Evolutionary conservation across 2,888 invertebrate genomes (phyloP), one percentile per base, ranked within the genome.

Genomic region (Papilio gigon): DNA sequence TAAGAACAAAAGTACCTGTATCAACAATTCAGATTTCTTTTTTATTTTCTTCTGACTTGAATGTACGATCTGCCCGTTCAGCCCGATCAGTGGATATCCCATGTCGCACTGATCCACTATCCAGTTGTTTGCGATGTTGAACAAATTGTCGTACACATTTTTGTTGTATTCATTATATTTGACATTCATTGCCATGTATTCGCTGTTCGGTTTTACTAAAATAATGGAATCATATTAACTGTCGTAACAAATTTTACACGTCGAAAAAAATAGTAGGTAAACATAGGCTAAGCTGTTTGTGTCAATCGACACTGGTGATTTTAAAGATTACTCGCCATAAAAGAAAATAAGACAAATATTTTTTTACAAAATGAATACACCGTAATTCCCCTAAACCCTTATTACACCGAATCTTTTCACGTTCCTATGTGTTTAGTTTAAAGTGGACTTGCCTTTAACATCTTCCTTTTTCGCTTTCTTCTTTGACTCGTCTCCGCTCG

Each of bases 121-220:
- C 91, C 91, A 92, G 73, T 92, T 92, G 72, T 86, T 88, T 14
- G 90, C 87, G 37, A 89, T 84, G 70, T 83, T 85, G 22, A 90
- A 73, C 4, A 92, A 80, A 71, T 65, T 80, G 4, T 92, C 91
- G 64, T 84, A 88, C 4, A 81, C 83, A 62, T 76, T 84, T 78
- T 90, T 91, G n/a, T 67, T 71, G 68, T 90, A 92, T 42, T 92
- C 90, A 56, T 81, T 84, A 70, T 89, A 91, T 78, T 78, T 89
- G 5, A 74, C 74, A 72, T 80, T 85, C 87, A 89, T 89, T 30
- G 77, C 65, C 47, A 83, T 4, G 71, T 80, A 87, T 77, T 89
- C 88, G 72, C 74, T 83, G 0, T 84, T 80, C 44, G 78, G 81
- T 74, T 88, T 90, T 11, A 72, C 89, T 88, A 56, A 70, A 82